phyloP scores from a whole-genome alignment of 2,113 vertebrate species.

The Diphyllodes magnificus region DNA sequence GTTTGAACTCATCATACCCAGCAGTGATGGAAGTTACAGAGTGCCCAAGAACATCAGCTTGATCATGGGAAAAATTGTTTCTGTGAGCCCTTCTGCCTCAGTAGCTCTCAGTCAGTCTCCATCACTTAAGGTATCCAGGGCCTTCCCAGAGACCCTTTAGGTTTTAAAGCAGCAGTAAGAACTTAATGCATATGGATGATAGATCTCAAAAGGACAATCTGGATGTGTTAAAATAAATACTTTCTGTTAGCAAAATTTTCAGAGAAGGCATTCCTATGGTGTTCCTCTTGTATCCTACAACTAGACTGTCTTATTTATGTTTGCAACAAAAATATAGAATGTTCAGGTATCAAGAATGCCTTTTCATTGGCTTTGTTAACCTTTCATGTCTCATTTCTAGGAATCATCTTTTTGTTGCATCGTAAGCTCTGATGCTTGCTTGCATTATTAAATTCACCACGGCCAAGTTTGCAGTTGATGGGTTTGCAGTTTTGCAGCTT shows the following conservation, averaged over 20 bases:
- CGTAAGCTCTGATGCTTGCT: background rate
- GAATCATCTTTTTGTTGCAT: background rate
- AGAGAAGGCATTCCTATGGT: background rate
- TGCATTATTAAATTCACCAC: background rate
- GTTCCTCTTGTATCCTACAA: background rate
- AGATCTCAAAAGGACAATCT: background rate
- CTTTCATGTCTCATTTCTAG: background rate
- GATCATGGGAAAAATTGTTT: background rate
- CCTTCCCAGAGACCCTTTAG: background rate
- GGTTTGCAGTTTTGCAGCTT: background rate
- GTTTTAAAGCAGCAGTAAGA: background rate
- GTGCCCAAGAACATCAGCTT: background rate
- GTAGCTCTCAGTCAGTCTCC: background rate
- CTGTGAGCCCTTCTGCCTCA: background rate
- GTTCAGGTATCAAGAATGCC: background rate
- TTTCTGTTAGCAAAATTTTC: background rate
- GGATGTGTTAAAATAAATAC: background rate
- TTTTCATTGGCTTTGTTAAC: background rate
- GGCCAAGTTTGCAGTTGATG: background rate
- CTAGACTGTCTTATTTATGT: background rate
- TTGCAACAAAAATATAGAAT: background rate
- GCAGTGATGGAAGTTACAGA: background rate
- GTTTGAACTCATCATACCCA: background rate
- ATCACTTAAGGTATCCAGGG: background rate
- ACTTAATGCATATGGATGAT: background rate